Evolutionary conservation across 2,113 vertebrate species (phyloP).

Genomic region (Nettapus auritus): DNA sequence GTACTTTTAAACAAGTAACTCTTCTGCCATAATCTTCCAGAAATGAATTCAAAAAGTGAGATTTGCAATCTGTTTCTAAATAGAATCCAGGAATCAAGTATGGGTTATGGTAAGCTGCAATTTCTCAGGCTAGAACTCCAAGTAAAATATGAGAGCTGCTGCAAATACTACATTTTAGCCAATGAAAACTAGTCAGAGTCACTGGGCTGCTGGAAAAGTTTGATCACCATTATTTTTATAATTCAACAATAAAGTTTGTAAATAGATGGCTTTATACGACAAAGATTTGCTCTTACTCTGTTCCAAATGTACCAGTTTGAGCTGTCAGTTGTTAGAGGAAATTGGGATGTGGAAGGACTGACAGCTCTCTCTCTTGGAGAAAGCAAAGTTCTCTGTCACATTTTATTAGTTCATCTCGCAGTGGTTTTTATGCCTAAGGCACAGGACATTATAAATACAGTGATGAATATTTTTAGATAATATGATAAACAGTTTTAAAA

Average conservation of each 20-base stretch:
- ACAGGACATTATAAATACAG: constrained; percentile 27
- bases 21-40: neutral
- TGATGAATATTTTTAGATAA: constrained; percentile 52
- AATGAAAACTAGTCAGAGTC: neutral
- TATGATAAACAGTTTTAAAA: constrained; percentile 61
- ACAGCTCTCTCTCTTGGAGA: neutral
- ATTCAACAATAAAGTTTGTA: neutral
- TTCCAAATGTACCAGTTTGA: constrained; percentile 36
- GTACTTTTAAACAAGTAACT: neutral
- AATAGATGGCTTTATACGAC: neutral
- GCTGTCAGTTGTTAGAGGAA: constrained; percentile 19
- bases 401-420: constrained; percentile 56
- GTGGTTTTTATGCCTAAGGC: constrained; percentile 20
- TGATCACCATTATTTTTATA: neutral
- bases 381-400: constrained; percentile 40
- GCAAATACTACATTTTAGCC: neutral
- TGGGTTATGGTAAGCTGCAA: neutral
- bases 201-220: neutral
- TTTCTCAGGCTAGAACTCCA: neutral
- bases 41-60: neutral
- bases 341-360: neutral
- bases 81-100: neutral
- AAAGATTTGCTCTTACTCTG: neutral
- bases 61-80: neutral
- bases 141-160: neutral